Base-by-base conservation (phyloP, 2,113 vertebrate species). In the Mesocricetus auratus region DNA sequence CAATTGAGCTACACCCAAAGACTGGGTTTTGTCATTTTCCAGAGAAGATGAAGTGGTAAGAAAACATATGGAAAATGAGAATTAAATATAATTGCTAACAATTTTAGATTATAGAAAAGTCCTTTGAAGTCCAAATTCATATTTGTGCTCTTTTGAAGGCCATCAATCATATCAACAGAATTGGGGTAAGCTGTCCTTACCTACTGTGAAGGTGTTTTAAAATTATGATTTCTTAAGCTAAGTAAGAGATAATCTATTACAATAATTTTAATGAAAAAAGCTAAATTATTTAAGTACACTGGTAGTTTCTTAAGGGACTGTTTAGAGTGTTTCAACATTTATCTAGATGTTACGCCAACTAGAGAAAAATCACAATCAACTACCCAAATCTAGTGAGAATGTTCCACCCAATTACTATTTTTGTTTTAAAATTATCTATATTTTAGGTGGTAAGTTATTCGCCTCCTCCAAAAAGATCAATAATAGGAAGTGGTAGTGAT, bases 401-500 rank as follows among this genome's bases (percentile, higher is more conserved):
- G 60, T 94, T 87, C 5, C n/a, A 95, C 60, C 5, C 86, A 29
- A 94, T 42, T 75, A n/a, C 82, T 7, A 74, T 75, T 53, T 68
- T 87, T 73, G 83, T 62, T 87, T 91, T 86, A 78, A 92, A 91
- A 94, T 64, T 26, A 97, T 7, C 19, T 71, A 47, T 94, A 89
- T 86, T 75, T 88, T 92, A 94, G 95, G 26, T 92, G 60, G 64
- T 21, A 50, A 89, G 75, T 58, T 91, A 94, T 86, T 95, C 81
- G 75, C 56, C 89, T 94, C 78, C 86, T 93, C 33, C 78, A 94
- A 91, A 13, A 89, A 82, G 47, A 86, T 29, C 29, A 60, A 74
- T 24, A 89, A 91, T 87, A 94, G 95, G 31, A 50, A 91, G 53
- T 45, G 53, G 53, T 73, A 95, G 9, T 85, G 82, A 93, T 87